Evolutionary conservation across 2,113 vertebrate species (phyloP).

Genomic region (Drymodes brunneopygia): DNA sequence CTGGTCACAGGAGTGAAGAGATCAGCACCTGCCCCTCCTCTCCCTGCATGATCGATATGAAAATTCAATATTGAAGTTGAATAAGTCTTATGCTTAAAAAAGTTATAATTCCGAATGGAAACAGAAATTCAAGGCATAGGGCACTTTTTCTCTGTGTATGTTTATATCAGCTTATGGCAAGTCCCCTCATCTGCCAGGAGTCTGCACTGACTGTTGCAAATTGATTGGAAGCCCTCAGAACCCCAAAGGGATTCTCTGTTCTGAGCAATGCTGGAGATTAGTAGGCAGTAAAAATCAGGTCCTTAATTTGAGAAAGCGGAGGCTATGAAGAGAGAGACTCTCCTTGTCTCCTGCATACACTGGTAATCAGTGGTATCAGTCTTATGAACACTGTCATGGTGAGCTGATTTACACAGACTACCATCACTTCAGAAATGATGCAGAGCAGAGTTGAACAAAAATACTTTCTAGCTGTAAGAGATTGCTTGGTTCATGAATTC

Average conservation of each 20-base stretch:
- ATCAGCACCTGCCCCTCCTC: background rate
- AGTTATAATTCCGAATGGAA: background rate
- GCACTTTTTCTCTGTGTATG: background rate
- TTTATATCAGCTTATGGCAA: background rate
- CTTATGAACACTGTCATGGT: background rate
- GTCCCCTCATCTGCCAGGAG: background rate
- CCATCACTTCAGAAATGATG: background rate
- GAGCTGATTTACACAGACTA: background rate
- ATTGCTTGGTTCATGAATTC: background rate
- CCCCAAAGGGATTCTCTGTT: background rate
- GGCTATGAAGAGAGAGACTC: background rate
- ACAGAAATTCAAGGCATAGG: background rate
- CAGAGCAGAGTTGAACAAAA: background rate
- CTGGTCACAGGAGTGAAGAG: background rate
- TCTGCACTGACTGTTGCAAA: background rate
- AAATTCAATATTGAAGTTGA: background rate
- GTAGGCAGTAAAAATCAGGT: background rate
- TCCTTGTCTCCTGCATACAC: background rate
- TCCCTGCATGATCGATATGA: background rate
- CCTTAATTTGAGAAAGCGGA: background rate
- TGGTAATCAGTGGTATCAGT: background rate
- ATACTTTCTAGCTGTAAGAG: background rate
- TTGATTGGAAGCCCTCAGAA: background rate
- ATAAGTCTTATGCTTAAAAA: background rate
- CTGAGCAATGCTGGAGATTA: background rate